Conservation (phyloP, 2,888 invertebrate species). For the Dryococelus australis region DNA sequence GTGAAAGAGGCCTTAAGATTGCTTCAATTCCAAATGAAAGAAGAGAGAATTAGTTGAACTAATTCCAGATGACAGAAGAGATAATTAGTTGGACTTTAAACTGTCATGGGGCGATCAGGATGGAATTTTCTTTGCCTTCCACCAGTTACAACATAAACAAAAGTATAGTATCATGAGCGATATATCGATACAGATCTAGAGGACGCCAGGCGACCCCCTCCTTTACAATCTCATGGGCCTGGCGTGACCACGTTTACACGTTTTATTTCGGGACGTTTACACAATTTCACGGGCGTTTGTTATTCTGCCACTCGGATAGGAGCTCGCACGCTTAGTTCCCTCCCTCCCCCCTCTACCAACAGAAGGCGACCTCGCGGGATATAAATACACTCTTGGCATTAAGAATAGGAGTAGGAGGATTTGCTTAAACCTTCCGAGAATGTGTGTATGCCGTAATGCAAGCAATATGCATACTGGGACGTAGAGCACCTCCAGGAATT, state of each 20-base stretch:
- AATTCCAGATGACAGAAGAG: no score
- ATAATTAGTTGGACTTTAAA: no score
- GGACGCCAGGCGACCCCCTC: neutral
- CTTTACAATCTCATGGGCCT: neutral
- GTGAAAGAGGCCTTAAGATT: no score
- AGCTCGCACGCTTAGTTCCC: neutral
- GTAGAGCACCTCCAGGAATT: no score
- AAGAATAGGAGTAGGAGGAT: neutral
- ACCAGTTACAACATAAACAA: no score
- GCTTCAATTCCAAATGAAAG: no score
- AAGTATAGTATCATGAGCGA: neutral
- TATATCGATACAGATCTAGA: neutral
- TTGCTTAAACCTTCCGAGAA: neutral
- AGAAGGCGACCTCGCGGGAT: neutral
- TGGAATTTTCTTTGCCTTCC: no score
- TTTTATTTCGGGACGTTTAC: neutral
- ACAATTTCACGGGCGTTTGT: constrained; percentile 30
- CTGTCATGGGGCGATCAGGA: no score
- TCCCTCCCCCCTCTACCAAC: neutral
- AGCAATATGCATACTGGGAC: no score
- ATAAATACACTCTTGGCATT: neutral
- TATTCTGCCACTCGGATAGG: neutral
- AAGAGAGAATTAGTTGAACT: no score
- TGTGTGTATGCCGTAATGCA: no score
- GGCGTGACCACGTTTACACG: neutral